These are phyloP conservation scores for Leptopilina syphax DNA, from an alignment of 2,888 invertebrate genomes.

Conservation along the genomic window DNA sequence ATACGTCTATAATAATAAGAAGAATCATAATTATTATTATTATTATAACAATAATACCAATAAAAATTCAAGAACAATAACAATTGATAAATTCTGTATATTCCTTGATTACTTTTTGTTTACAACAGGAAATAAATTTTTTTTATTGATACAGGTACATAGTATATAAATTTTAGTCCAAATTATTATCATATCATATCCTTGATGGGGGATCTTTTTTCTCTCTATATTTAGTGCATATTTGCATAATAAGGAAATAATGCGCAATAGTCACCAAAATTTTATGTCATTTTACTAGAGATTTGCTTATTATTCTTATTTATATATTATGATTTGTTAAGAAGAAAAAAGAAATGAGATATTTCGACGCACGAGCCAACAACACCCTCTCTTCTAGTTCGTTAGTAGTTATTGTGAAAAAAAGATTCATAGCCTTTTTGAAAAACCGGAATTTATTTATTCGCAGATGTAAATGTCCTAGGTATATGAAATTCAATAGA, in stretches of 20 bases:
- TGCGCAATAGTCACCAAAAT: not conserved
- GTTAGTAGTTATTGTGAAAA: slow-evolving; percentile 27
- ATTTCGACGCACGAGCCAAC: slow-evolving; percentile 26
- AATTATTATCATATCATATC: not conserved
- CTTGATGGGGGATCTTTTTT: slow-evolving; percentile 5
- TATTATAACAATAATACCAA: too few relatives aligned
- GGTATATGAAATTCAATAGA: slow-evolving; percentile 12
- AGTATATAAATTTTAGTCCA: not conserved
- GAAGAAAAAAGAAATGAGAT: not conserved
- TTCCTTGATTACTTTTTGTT: not conserved
- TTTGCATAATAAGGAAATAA: slow-evolving; percentile 22
- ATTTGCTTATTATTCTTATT: slow-evolving; percentile 3
- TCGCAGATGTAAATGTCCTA: slow-evolving; percentile 31
- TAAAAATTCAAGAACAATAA: not conserved
- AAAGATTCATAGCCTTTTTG: slow-evolving; percentile 21
- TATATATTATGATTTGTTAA: not conserved
- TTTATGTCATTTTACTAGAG: not conserved
- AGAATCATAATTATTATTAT: too few relatives aligned
- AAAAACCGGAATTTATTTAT: slow-evolving; percentile 25
- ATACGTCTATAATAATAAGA: too few relatives aligned
- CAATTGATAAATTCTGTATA: not conserved
- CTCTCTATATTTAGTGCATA: not conserved
- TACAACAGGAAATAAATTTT: not conserved
- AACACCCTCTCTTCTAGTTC: slow-evolving; percentile 12
- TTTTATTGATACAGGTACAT: not conserved